Evolutionary conservation across 2,113 vertebrate species (phyloP).

Genomic region (Prionailurus viverrinus): DNA sequence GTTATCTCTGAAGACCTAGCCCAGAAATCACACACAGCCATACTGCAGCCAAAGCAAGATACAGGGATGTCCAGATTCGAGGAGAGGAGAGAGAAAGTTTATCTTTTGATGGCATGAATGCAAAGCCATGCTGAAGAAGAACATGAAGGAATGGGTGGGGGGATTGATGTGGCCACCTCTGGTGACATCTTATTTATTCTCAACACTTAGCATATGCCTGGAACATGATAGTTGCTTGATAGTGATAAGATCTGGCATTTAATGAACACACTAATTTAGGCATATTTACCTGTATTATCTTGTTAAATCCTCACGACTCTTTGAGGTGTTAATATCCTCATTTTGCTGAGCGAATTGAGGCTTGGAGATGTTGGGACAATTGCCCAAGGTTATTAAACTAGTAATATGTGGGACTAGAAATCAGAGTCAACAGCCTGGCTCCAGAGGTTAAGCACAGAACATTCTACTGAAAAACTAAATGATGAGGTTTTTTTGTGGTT

Average conservation of each 20-base stretch:
- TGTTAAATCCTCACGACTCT: constrained; percentile 13
- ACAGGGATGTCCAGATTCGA: background rate
- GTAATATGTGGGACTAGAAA: background rate
- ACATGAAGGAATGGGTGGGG: background rate
- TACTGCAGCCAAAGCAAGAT: background rate
- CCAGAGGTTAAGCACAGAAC: background rate
- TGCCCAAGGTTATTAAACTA: background rate
- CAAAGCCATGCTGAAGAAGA: background rate
- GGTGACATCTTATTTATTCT: background rate
- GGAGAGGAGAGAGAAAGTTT: background rate
- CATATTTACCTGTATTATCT: background rate
- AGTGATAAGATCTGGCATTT: background rate
- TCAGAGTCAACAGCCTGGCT: background rate
- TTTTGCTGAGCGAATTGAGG: constrained; percentile 6
- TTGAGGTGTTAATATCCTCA: background rate
- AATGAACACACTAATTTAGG: background rate
- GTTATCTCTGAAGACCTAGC: background rate
- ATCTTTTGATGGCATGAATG: background rate
- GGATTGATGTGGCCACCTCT: background rate
- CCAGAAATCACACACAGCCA: background rate
- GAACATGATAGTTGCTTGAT: background rate
- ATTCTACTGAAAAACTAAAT: background rate
- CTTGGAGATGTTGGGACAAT: background rate
- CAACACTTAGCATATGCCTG: background rate
- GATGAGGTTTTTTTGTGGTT: background rate